phyloP scores from a whole-genome alignment of 2,888 invertebrate genomes.

The Agrochola circellaris region DNA sequence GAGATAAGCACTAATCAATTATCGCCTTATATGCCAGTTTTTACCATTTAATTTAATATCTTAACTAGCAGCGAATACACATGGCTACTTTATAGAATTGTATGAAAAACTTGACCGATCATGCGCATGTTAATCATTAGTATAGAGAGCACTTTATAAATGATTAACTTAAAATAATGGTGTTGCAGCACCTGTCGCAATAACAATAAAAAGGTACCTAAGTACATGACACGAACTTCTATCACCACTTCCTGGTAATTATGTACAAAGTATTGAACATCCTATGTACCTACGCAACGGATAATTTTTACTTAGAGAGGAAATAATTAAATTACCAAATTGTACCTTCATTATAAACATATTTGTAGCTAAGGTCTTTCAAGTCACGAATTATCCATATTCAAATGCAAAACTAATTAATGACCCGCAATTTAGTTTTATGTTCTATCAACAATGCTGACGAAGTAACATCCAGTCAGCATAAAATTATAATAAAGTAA shows the following conservation, averaged over 20 bases:
- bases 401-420: conserved; percentile 43
- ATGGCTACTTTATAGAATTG: conserved; percentile 34
- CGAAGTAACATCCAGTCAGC: conserved; percentile 15
- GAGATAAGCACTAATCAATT: conserved; percentile 70
- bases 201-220: conserved; percentile 24
- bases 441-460: conserved; percentile 31
- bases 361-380: conserved; percentile 42
- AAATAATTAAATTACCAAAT: conserved; percentile 57
- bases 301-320: conserved; percentile 44
- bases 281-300: conserved; percentile 14
- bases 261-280: conserved; percentile 31
- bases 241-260: conserved; percentile 40
- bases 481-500: conserved; percentile 28
- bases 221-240: conserved; percentile 18
- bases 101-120: conserved; percentile 36
- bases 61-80: conserved; percentile 68
- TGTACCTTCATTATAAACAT: conserved; percentile 46
- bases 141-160: conserved; percentile 33
- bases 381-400: conserved; percentile 30
- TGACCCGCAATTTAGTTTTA: conserved; percentile 35
- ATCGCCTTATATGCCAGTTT: conserved; percentile 64
- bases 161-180: conserved; percentile 37
- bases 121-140: conserved; percentile 48
- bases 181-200: conserved; percentile 47
- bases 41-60: conserved; percentile 73